Conservation (phyloP, 2,113 vertebrate genomes). For the Nerophis ophidion region DNA sequence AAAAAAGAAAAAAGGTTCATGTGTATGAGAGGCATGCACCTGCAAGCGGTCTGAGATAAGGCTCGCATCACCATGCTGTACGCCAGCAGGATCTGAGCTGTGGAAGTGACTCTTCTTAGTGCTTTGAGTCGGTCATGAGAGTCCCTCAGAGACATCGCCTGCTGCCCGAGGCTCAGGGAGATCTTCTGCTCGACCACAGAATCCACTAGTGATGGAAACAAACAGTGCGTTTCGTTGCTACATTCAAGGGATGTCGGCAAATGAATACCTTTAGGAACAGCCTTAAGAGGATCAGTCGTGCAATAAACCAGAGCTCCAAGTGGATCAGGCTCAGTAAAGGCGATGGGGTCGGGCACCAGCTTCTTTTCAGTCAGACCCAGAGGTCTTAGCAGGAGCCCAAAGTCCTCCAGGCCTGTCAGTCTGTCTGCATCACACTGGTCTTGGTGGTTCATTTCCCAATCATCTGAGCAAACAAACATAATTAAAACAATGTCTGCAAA, state of each 20-base stretch:
- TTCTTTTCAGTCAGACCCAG: slow-evolving; percentile 75
- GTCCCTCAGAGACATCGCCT: slow-evolving; percentile 70
- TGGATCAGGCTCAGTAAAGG: slow-evolving; percentile 72
- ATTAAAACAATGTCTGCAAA: neutral
- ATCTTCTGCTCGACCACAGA: slow-evolving; percentile 56
- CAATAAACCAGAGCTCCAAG: slow-evolving; percentile 67
- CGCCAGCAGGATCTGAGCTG: slow-evolving; percentile 75
- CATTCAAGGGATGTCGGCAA: too few relatives aligned
- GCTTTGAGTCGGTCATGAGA: slow-evolving; percentile 73
- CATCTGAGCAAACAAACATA: slow-evolving; percentile 58
- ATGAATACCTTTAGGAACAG: slow-evolving; percentile 55
- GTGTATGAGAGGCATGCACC: slow-evolving; percentile 35
- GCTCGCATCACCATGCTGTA: slow-evolving; percentile 77
- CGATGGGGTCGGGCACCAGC: slow-evolving; percentile 71
- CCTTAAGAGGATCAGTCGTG: slow-evolving; percentile 28
- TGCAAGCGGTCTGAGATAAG: slow-evolving; percentile 70
- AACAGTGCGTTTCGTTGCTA: neutral
- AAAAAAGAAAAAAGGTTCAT: neutral
- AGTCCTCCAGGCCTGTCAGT: slow-evolving; percentile 75
- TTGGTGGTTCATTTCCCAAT: slow-evolving; percentile 70
- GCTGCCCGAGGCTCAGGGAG: slow-evolving; percentile 71
- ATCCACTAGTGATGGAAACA: slow-evolving; percentile 36
- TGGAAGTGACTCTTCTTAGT: slow-evolving; percentile 69
- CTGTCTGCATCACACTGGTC: slow-evolving; percentile 61
- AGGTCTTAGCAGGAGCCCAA: slow-evolving; percentile 67